A percentile compares a stretch with the other conserved stretches of the same genome.
Evolutionary conservation across 2,797 vertebrate genomes (phyloP).

Genomic region (Falco concolor): DNA sequence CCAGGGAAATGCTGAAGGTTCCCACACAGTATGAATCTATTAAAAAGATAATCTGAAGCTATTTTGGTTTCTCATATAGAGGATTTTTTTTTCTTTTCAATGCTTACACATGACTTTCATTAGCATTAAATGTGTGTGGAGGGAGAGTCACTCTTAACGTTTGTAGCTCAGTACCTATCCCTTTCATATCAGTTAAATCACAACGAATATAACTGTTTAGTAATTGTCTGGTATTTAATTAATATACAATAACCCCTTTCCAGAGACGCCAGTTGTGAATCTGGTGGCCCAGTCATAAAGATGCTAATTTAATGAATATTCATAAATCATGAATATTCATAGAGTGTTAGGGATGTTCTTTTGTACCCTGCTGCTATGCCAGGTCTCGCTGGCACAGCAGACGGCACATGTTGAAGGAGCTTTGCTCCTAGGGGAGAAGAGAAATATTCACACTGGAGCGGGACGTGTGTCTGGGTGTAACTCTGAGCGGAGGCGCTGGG

Average conservation of each 20-base stretch:
- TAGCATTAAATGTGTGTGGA: slow-evolving; percentile 67
- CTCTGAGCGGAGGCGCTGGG: neutral
- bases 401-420: slow-evolving; percentile 73
- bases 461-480: slow-evolving; percentile 51
- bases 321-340: slow-evolving; percentile 74
- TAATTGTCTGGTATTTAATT: slow-evolving; percentile 74
- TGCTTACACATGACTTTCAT: slow-evolving; percentile 69
- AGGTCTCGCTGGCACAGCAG: slow-evolving; percentile 72
- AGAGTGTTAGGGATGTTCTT: slow-evolving; percentile 70
- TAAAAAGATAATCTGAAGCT: slow-evolving; percentile 74
- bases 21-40: slow-evolving; percentile 73
- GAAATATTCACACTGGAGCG: slow-evolving; percentile 52
- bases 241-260: slow-evolving; percentile 72
- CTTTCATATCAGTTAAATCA: slow-evolving; percentile 66
- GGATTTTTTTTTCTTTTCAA: slow-evolving; percentile 34
- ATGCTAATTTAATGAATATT: slow-evolving; percentile 76
- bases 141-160: slow-evolving; percentile 30
- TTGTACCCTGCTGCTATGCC: slow-evolving; percentile 72
- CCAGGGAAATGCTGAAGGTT: slow-evolving; percentile 71
- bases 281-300: slow-evolving; percentile 73
- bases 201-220: slow-evolving; percentile 64
- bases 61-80: slow-evolving; percentile 68
- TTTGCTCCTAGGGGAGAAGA: slow-evolving; percentile 62
- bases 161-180: slow-evolving; percentile 57
- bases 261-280: slow-evolving; percentile 73